Evolutionary conservation across 2,113 vertebrate species (phyloP).

Genomic region (Calypte anna): DNA sequence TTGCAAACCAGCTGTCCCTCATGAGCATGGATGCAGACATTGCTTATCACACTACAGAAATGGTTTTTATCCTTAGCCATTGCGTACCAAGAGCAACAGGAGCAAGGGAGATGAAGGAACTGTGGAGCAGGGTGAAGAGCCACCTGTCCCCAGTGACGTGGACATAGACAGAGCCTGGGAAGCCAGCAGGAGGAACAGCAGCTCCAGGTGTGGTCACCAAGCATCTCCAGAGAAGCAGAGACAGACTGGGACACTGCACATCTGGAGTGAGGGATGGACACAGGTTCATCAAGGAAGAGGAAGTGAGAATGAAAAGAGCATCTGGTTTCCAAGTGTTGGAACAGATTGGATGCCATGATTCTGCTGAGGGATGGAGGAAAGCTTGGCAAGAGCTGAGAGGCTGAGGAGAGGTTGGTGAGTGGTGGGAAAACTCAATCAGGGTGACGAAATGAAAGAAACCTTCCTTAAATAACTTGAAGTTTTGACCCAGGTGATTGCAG

Average conservation of each 20-base stretch:
- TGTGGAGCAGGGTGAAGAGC: background rate
- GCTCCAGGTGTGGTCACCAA: too few species aligned
- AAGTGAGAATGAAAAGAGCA: background rate
- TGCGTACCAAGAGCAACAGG: background rate
- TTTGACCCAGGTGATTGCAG: background rate
- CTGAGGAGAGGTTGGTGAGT: background rate
- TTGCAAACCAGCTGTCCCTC: background rate
- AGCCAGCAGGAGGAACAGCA: too few species aligned
- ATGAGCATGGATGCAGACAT: background rate
- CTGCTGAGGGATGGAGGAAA: fast-evolving
- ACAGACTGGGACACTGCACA: fast-evolving
- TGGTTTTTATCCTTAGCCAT: background rate
- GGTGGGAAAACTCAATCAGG: background rate
- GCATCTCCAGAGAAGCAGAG: fast-evolving
- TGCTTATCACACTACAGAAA: background rate
- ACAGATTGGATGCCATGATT: background rate
- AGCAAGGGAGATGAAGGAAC: background rate
- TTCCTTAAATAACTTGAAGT: background rate
- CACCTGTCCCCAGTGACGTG: fast-evolving
- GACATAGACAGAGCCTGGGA: background rate
- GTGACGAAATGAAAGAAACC: background rate
- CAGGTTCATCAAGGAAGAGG: background rate
- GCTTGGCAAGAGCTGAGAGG: background rate
- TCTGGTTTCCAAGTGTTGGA: background rate
- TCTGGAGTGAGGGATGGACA: background rate